Base-by-base conservation (phyloP, 2,888 invertebrate genomes). In the Lysandra coridon region DNA sequence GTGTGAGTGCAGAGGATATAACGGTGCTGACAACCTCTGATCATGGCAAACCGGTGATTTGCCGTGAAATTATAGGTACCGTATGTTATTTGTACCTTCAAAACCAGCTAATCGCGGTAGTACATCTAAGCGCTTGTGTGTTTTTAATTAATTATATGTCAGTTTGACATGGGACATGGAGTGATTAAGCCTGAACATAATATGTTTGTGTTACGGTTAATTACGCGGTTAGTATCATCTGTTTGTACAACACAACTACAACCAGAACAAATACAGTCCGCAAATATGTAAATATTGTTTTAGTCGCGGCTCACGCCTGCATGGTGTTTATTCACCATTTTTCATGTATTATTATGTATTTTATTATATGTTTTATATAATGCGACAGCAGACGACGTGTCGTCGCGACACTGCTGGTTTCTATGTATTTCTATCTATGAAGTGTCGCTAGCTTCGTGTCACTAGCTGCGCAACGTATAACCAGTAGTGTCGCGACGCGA, bases 111-210 rank as follows among this genome's bases (percentile, higher is more conserved):
- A 53, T 57, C 57, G 57, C 23, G 23, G 23, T 57, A 57, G 57
- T 57, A 57, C 57, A 57, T 57, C 4, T 17, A 4, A 57, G 57
- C 57, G 57, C 57, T 17, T 57, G 62, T n/a, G 60, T 64, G 30
- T 64, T 64, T 64, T 64, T 64, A 64, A 64, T 64, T 64, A 64
- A 64, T 64, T 30, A 64, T 1, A 64, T 30, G 12, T 64, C 10
- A 64, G 64, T 64, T 64, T 64, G 64, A 64, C 64, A 64, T 64
- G 30, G 64, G 64, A 30, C 64, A 64, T 64, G 30, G 64, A 64
- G 30, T 64, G 10, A 30, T 30, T 64, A 64, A 64, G 23, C 30
- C 64, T 30, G 64, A 30, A 64, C 64, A 64, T 64, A 64, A 64
- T 64, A 23, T 64, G 64, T 64, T 64, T 64, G 30, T 64, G 64